Evolutionary conservation across 2,797 vertebrate species (phyloP), one percentile per base, ranked within the genome.

Genomic region (Peromyscus nudipes): DNA sequence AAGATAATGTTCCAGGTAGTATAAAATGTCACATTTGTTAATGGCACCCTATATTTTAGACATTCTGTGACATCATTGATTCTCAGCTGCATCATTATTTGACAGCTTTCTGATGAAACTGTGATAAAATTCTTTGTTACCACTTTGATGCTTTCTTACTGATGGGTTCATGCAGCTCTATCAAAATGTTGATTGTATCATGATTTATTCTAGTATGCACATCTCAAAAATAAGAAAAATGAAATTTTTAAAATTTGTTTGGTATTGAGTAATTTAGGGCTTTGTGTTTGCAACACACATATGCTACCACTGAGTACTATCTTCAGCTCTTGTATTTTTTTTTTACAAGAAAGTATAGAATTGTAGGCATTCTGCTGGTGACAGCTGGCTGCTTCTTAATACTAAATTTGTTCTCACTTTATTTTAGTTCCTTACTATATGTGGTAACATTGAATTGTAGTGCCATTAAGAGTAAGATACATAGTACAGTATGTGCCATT

Each of bases 191-290:
- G 21, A 83, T 89, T 84, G 0, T 73, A 49, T 77, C 9, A 16
- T 37, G 8, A 94, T 91, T 96, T 88, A 64, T 40, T 92, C 62
- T 79, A 91, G 37, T 82, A 57, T 76, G 43, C 8, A 34, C 46
- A 37, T 95, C 64, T 71, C 84, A 92, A 93, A 96, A 60, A 2
- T 64, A 75, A 94, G 80, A n/a, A 67, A 85, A 95, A 67, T 93
- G 21, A 81, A 73, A 73, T 75, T 23, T 8, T 95, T 94, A 75
- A 71, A 75, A 71, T 71, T 71, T 71, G 17, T 76, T 76, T 62
- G 19, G 55, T 37, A 76, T 37, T 76, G 55, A 29, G 21, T 23
- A 60, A 62, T 60, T 46, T 89, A 49, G 27, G 17, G 71, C 29
- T 34, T 46, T 89, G 6, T 77, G 1, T 62, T 89, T 76, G 21